Percentiles rank a stretch among this genome's conserved stretches.
Conservation (phyloP, 2,797 vertebrate genomes). For the Novumbra hubbsi region DNA sequence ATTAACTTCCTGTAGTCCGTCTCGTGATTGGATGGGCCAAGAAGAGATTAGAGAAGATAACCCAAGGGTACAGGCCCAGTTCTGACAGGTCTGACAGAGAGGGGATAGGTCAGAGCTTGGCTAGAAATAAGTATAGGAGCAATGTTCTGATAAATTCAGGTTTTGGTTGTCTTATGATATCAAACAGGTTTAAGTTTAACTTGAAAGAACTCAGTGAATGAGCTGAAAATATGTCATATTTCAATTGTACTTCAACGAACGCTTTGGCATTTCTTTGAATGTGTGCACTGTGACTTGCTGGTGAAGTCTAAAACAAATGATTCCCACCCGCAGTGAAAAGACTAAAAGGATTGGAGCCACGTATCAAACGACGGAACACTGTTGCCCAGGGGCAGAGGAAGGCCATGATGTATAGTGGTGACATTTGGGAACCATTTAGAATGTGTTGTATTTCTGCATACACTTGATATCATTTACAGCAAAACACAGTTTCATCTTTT, state of each 20-base stretch:
- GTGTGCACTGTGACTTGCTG: not conserved
- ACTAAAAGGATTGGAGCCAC: not conserved
- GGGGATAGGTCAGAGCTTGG: not conserved
- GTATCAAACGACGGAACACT: not conserved
- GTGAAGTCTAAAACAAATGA: not conserved
- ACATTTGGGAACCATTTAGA: too few relatives aligned
- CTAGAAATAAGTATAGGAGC: not conserved
- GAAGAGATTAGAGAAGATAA: not conserved
- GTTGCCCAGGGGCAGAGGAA: not conserved
- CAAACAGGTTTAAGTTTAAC: not conserved
- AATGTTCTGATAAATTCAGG: not conserved
- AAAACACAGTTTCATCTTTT: too few relatives aligned
- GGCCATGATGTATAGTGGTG: not conserved
- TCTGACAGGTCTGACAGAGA: not conserved
- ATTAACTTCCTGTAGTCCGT: slow-evolving; percentile 34
- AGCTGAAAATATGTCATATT: not conserved
- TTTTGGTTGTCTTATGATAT: not conserved
- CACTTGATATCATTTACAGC: too few relatives aligned
- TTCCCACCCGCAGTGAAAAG: not conserved
- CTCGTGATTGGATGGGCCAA: not conserved
- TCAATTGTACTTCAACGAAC: not conserved
- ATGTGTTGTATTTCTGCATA: too few relatives aligned
- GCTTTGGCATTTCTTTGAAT: not conserved
- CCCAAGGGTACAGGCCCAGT: slow-evolving; percentile 2
- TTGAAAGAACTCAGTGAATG: not conserved